Evolutionary conservation across 1,140 invertebrate genomes (phyloP), one percentile per base, ranked within the genome.

Genomic region (Neodiprion virginianus): DNA sequence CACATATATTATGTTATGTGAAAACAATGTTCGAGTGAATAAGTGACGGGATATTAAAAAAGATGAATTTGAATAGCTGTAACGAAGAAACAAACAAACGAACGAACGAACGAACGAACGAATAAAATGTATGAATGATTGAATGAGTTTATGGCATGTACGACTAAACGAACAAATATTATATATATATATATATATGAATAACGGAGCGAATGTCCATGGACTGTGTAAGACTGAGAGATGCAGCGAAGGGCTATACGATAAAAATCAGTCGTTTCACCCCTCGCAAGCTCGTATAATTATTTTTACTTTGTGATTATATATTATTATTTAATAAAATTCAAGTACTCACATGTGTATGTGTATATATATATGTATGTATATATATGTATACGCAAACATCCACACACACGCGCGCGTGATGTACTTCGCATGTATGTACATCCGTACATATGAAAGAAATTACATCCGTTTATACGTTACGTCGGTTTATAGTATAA

Each of bases 181-280:
- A 61, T 61, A 17, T 61, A 61, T 61, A 14, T 61, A 40, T 40
- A 40, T 40, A 40, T 40, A 8, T 8, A 61, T 53, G 53, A 61
- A 61, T 61, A 61, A 61, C 11, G 53, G 77, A 79, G 71, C 76
- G 81, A 83, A 73, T 80, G 82, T 83, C 75, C 71, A 77, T 81
- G 81, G 79, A 84, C 75, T 86, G 82, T 81, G 82, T 73, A 84
- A 83, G 83, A 84, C 83, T 85, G 83, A 85, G 81, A 85, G 81
- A 85, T 78, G 79, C 79, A 82, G 82, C 82, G 83, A 79, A 80
- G 77, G 78, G 79, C 80, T 78, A 69, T 74, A 72, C 61, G 28
- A 40, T 40, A 73, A 77, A 76, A 77, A 81, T 84, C 82, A 82
- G 81, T 69, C 76, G 78, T 74, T 80, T 68, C 71, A 77, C 81